Evolutionary conservation across 1,140 invertebrate genomes (phyloP).

Genomic region (Cherax quadricarinatus): DNA sequence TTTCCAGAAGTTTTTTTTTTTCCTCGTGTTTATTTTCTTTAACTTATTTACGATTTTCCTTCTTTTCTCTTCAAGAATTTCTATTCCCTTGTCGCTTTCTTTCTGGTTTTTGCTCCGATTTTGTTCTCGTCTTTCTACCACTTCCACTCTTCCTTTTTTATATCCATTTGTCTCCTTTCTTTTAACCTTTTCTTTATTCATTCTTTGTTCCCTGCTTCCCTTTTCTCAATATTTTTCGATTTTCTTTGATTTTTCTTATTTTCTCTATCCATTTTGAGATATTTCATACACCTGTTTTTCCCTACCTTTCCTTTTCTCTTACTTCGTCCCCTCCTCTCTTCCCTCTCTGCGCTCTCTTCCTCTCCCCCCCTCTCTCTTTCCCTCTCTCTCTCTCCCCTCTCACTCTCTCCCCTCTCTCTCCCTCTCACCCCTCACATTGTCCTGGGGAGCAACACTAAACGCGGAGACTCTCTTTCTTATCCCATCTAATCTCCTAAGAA

Average conservation of each 20-base stretch:
- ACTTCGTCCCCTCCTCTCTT: neutral
- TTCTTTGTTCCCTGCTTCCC: neutral
- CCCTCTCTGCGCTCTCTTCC: neutral
- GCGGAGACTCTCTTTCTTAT: neutral
- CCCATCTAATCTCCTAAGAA: neutral
- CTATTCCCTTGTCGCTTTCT: neutral
- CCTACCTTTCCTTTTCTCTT: neutral
- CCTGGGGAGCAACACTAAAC: neutral
- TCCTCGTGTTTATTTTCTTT: too few species aligned
- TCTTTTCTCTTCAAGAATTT: neutral
- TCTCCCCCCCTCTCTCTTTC: neutral
- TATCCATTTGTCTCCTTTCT: neutral
- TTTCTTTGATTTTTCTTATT: neutral
- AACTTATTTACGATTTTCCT: neutral
- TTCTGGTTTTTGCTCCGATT: neutral
- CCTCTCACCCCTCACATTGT: neutral
- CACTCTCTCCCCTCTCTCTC: neutral
- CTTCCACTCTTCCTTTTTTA: neutral
- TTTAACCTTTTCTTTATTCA: neutral
- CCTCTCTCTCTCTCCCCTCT: neutral
- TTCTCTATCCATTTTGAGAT: neutral
- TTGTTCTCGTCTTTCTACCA: neutral
- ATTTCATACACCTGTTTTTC: neutral
- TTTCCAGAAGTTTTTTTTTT: too few species aligned
- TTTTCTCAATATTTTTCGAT: neutral